A percentile compares a stretch with the other conserved stretches of the same genome.
Conservation (phyloP, 2,797 vertebrate species). For the Chloroceryle inda region DNA sequence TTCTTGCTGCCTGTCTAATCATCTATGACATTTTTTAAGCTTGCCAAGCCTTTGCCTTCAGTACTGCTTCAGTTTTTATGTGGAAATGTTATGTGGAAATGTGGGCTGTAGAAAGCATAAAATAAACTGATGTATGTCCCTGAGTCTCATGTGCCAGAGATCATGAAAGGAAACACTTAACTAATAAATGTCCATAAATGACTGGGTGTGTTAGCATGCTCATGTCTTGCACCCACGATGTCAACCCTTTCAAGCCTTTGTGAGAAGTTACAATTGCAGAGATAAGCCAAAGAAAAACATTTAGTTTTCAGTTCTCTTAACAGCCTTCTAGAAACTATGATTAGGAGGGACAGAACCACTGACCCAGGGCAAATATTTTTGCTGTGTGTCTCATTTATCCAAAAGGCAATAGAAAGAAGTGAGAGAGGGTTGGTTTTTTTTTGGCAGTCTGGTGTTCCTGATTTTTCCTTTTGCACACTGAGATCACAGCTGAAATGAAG, state of each 20-base stretch:
- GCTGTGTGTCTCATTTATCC: background rate
- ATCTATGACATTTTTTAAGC: slow-evolving; percentile 1
- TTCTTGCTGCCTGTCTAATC: background rate
- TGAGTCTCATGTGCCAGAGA: background rate
- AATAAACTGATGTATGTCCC: background rate
- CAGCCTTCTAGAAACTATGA: background rate
- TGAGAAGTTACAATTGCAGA: background rate
- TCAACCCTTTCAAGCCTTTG: background rate
- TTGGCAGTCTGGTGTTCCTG: background rate
- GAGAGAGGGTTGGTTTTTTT: background rate
- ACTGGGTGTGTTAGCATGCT: background rate
- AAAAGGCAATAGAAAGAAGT: background rate
- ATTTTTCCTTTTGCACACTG: background rate
- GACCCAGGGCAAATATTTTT: background rate
- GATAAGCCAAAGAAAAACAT: background rate
- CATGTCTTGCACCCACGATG: background rate
- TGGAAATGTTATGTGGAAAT: slow-evolving; percentile 29
- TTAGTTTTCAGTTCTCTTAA: background rate
- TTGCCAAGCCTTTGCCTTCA: slow-evolving; percentile 2
- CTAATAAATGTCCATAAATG: background rate
- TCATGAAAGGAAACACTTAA: background rate
- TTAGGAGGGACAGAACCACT: background rate
- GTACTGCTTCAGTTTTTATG: background rate
- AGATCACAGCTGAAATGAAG: background rate
- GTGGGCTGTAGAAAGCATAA: background rate